phyloP scores from a whole-genome alignment of 2,888 invertebrate species.

The Pseudanteris insignis region DNA sequence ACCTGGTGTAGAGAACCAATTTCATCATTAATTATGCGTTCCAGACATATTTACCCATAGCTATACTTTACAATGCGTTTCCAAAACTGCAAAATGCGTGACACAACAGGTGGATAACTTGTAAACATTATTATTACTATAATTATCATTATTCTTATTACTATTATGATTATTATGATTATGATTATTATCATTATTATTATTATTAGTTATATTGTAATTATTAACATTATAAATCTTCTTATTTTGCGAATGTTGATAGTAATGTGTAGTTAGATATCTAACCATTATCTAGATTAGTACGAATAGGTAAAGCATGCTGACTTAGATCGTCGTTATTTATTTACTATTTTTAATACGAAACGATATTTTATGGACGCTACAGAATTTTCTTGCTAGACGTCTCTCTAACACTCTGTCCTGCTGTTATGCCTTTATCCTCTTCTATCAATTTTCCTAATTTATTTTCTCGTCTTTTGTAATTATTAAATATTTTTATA shows the following conservation, averaged over 20 bases:
- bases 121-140: slow-evolving; percentile 22
- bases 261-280: slow-evolving; percentile 57
- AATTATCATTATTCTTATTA: slow-evolving; percentile 15
- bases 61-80: too few relatives aligned
- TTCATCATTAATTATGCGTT: too few relatives aligned
- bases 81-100: too few relatives aligned
- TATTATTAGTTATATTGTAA: slow-evolving; percentile 23
- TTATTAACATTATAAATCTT: slow-evolving; percentile 9
- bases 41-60: too few relatives aligned
- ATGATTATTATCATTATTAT: slow-evolving; percentile 27
- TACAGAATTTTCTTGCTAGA: slow-evolving; percentile 47
- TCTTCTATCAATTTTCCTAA: slow-evolving; percentile 12
- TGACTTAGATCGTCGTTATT: slow-evolving; percentile 53
- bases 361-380: slow-evolving; percentile 37
- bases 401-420: slow-evolving; percentile 23
- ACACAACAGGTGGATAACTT: slow-evolving; percentile 6
- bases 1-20: too few relatives aligned
- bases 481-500: slow-evolving; percentile 30
- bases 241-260: slow-evolving; percentile 53
- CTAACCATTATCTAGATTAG: slow-evolving; percentile 56
- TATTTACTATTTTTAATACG: slow-evolving; percentile 43
- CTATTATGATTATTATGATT: slow-evolving; percentile 7
- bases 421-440: not conserved
- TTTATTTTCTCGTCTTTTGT: slow-evolving; percentile 14
- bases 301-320: slow-evolving; percentile 62